Percentiles rank a stretch among this genome's conserved stretches.
phyloP scores from a whole-genome alignment of 2,797 vertebrate genomes.

The Danio tinwini region DNA sequence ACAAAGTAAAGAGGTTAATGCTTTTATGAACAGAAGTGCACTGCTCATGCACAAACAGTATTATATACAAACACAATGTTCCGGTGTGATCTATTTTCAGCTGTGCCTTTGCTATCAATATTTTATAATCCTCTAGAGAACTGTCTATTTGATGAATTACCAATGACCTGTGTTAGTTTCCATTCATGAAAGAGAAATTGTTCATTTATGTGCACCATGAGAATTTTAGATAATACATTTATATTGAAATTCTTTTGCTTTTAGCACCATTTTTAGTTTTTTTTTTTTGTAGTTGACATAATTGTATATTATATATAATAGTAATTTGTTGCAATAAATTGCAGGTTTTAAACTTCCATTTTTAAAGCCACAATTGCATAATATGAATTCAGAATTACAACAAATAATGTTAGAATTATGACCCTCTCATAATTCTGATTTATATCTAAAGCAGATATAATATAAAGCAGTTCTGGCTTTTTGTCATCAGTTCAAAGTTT shows the following conservation, averaged over 20 bases:
- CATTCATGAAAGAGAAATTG: not conserved
- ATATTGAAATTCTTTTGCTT: too few relatives aligned
- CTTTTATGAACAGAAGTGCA: not conserved
- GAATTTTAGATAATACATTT: not conserved
- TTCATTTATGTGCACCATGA: too few relatives aligned
- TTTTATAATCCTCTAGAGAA: slow-evolving; percentile 28
- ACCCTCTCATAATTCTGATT: too few relatives aligned
- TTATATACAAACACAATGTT: slow-evolving; percentile 6
- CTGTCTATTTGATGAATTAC: slow-evolving; percentile 23
- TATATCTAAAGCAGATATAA: too few relatives aligned
- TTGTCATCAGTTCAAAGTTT: too few relatives aligned
- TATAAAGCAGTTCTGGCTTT: too few relatives aligned
- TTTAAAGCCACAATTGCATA: too few relatives aligned
- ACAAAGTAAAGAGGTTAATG: not conserved
- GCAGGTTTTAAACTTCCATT: too few relatives aligned
- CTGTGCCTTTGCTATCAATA: slow-evolving; percentile 23
- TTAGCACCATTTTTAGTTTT: not conserved
- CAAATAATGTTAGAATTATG: too few relatives aligned
- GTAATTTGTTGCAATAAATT: too few relatives aligned
- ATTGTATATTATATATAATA: too few relatives aligned
- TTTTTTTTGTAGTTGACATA: not conserved
- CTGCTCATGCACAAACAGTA: not conserved
- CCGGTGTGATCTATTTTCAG: slow-evolving; percentile 35
- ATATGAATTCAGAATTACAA: too few relatives aligned
- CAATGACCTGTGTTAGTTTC: slow-evolving; percentile 1